A percentile compares a stretch with the other conserved stretches of the same genome.
Conservation (phyloP, 2,113 vertebrate genomes). For the Dinomys branickii region DNA sequence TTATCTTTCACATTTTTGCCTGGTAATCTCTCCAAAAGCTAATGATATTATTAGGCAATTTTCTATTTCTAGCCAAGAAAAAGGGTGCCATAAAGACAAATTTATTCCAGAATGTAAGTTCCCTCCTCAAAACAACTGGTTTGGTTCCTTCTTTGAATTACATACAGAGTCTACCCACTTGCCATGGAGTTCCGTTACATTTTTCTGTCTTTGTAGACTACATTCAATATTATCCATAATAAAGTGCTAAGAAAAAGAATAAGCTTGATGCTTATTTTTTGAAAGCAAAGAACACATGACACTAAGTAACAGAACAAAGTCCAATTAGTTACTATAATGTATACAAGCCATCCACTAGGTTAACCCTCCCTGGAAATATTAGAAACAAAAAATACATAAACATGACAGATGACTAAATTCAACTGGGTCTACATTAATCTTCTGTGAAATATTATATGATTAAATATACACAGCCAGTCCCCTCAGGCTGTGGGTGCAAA, state of each 20-base stretch:
- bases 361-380: not conserved
- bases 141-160: not conserved
- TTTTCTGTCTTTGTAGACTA: not conserved
- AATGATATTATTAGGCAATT: not conserved
- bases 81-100: not conserved
- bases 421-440: not conserved
- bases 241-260: not conserved
- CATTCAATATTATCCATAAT: not conserved
- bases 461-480: not conserved
- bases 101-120: not conserved
- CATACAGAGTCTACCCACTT: not conserved
- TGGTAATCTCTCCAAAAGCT: not conserved
- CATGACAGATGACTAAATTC: not conserved
- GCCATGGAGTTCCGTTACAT: not conserved
- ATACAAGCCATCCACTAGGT: no score
- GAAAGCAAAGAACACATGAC: not conserved
- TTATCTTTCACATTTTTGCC: not conserved
- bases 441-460: not conserved
- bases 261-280: not conserved
- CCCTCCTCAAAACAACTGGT: not conserved
- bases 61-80: not conserved
- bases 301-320: rapidly evolving
- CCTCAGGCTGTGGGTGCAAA: not conserved
- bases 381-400: not conserved
- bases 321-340: not conserved